Evolutionary conservation across 2,888 invertebrate genomes (phyloP).

Genomic region (Eupithecia tripunctaria): DNA sequence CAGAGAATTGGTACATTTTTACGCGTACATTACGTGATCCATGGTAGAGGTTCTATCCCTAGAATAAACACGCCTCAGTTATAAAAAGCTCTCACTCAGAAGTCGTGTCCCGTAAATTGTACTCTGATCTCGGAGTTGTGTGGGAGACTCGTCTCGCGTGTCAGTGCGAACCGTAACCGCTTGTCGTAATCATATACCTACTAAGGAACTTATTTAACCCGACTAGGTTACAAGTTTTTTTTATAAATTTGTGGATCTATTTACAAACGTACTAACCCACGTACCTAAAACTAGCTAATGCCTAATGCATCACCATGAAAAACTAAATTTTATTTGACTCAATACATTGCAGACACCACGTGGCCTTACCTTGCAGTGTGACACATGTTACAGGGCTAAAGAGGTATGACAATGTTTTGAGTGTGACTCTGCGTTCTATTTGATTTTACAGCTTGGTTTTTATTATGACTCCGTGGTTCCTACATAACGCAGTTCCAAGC

Average conservation of each 20-base stretch:
- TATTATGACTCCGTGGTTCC: conserved; percentile 13
- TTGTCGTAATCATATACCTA: not conserved
- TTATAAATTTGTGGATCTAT: too few relatives aligned
- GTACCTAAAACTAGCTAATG: not conserved
- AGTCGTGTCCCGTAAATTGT: conserved; percentile 62
- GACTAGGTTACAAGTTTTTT: too few relatives aligned
- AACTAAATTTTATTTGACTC: not conserved
- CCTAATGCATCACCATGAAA: not conserved
- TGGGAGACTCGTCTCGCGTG: not conserved
- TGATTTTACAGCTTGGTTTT: conserved; percentile 8
- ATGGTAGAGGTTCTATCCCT: conserved; percentile 5
- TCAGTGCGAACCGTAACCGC: conserved; percentile 2
- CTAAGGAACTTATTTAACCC: too few relatives aligned
- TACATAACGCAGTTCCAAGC: conserved; percentile 28
- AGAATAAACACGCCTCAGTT: conserved; percentile 25
- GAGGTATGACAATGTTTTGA: not conserved
- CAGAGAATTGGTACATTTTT: too few relatives aligned
- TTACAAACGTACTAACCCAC: not conserved
- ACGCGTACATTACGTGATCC: too few relatives aligned
- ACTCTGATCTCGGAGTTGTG: conserved; percentile 24
- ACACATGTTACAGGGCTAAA: too few relatives aligned
- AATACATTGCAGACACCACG: too few relatives aligned
- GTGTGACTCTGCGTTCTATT: not conserved
- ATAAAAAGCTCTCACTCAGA: conserved; percentile 58
- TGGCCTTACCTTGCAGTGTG: too few relatives aligned